Conservation (phyloP, 2,113 vertebrate genomes). For the Porphyrio hochstetteri region DNA sequence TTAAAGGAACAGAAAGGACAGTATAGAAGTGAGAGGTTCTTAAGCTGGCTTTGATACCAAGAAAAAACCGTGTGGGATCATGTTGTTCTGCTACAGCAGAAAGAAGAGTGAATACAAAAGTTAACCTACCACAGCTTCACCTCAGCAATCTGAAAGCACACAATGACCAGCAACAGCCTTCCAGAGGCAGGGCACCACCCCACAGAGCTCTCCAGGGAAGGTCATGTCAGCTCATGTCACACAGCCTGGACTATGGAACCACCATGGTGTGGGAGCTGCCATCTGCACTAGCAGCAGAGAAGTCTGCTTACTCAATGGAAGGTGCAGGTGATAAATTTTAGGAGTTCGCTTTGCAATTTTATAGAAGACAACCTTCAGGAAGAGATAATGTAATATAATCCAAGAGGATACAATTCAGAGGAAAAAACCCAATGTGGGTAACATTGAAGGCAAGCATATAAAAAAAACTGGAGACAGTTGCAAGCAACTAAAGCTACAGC, state of each 20-base stretch:
- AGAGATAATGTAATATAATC: not conserved
- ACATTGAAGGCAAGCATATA: not conserved
- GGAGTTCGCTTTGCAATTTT: not conserved
- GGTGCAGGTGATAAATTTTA: not conserved
- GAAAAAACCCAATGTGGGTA: rapidly evolving
- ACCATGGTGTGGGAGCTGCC: not conserved
- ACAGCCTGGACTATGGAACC: not conserved
- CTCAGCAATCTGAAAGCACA: not conserved
- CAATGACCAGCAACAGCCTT: not conserved
- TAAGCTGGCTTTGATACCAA: not conserved
- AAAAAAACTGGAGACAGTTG: not conserved
- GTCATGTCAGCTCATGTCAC: not conserved
- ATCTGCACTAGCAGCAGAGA: not conserved
- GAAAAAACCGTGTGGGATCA: not conserved
- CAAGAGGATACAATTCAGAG: not conserved
- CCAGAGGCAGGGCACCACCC: not conserved
- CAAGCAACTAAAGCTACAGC: not conserved
- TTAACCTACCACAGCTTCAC: not conserved
- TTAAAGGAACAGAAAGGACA: not conserved
- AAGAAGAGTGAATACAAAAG: not conserved
- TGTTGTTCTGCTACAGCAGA: not conserved
- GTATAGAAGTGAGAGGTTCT: not conserved
- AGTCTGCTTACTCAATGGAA: not conserved
- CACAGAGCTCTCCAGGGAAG: not conserved
- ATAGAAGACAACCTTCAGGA: not conserved